Base-by-base conservation (phyloP, 2,113 vertebrate genomes). In the Sterna hirundo region DNA sequence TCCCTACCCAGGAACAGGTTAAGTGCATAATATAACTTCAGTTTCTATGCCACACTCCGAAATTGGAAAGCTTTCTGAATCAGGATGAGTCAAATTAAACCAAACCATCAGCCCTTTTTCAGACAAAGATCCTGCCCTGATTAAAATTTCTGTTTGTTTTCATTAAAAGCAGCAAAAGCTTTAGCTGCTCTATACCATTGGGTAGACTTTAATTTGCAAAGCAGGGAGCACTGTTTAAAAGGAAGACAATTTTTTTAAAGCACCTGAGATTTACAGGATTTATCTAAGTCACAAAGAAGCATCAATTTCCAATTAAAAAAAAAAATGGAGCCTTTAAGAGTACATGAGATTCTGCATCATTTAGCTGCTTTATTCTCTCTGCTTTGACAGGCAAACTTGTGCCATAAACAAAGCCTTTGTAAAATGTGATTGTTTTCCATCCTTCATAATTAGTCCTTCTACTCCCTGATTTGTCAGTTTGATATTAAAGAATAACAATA, bases 401-500 rank as follows among this genome's bases (percentile, higher is more conserved):
- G 69, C 49, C 57, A 75, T 27, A 93, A 91, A 91, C 77, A 85
- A 86, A 93, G 58, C 44, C 40, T 75, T 75, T 65, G 44, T n/a
- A 44, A 93, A 92, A 25, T 36, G 52, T 38, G 61, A 81, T 75
- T 96, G 69, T 69, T 94, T 96, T 71, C 77, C 74, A 92, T 69
- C 76, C 83, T 87, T 78, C 57, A 10, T 47, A 92, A 88, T 87
- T 82, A 93, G 44, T 34, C 77, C 44, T 26, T 70, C 36, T 42
- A 65, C 75, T 76, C 40, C 74, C 77, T 3, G 3, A 72, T 91
- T 94, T 91, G 81, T 88, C 93, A 93, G 69, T 46, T 49, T 77
- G 66, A 44, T 86, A 83, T 81, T 94, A 65, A 84, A 92, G 72
- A 94, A 85, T 17, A 95, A 87, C 66, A 79, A 57, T 91, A 47